Conservation (phyloP, 2,113 vertebrate species). For the Lasiurus borealis region DNA sequence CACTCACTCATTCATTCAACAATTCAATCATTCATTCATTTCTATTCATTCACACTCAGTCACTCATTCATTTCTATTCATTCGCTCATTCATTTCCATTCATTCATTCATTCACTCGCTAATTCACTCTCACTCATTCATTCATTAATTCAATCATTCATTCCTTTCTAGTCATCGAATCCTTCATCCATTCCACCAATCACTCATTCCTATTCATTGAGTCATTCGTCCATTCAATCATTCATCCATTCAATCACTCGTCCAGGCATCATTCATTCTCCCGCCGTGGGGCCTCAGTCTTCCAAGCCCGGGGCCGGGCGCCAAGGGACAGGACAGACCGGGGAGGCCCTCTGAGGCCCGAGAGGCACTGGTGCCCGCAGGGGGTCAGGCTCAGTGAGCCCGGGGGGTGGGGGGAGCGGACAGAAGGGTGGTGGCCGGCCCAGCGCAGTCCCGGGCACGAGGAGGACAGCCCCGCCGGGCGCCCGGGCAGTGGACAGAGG, state of each 20-base stretch:
- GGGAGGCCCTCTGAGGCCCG: not conserved
- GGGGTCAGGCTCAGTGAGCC: not conserved
- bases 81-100: too few species aligned
- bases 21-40: too few species aligned
- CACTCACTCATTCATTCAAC: too few species aligned
- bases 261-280: not conserved
- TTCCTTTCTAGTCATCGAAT: too few species aligned
- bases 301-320: not conserved
- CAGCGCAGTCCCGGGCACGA: not conserved
- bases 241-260: not conserved
- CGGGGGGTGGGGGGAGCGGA: not conserved
- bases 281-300: not conserved
- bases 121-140: too few species aligned
- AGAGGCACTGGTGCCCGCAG: fast-evolving
- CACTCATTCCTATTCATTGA: too few species aligned
- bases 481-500: not conserved
- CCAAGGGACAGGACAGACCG: not conserved
- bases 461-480: not conserved
- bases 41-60: too few species aligned
- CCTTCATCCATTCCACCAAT: too few species aligned
- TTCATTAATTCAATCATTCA: too few species aligned
- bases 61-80: too few species aligned
- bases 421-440: not conserved
- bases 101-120: too few species aligned
- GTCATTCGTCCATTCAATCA: too few species aligned